Evolutionary conservation across 2,797 vertebrate genomes (phyloP).

Genomic region (Hapalemur alaotrensis): DNA sequence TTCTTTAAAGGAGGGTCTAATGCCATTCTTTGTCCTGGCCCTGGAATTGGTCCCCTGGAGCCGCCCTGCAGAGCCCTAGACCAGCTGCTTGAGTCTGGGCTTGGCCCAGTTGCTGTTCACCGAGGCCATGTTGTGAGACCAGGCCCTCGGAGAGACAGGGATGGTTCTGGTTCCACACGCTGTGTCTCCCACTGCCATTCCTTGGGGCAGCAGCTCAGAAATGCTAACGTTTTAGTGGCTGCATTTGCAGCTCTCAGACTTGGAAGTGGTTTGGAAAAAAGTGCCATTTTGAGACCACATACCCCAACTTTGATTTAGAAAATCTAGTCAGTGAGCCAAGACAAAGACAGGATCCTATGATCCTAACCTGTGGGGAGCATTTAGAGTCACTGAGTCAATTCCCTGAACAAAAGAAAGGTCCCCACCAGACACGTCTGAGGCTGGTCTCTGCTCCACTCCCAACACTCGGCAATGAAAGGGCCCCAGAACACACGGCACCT

Average conservation of each 20-base stretch:
- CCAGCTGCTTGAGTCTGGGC: neutral
- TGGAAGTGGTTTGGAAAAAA: neutral
- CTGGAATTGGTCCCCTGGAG: neutral
- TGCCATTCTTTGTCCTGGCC: neutral
- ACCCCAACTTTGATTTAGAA: neutral
- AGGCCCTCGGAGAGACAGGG: neutral
- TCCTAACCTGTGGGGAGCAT: neutral
- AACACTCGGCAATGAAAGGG: neutral
- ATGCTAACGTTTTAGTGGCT: neutral
- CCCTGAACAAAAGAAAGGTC: neutral
- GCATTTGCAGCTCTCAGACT: neutral
- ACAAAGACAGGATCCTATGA: neutral
- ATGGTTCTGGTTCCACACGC: fast-evolving
- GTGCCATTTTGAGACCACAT: neutral
- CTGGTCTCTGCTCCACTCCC: neutral
- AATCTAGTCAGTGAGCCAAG: neutral
- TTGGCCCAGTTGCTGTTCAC: neutral
- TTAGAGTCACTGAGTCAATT: neutral
- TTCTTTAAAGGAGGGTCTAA: neutral
- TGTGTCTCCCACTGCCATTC: fast-evolving
- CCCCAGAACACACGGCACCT: neutral
- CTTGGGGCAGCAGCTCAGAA: neutral
- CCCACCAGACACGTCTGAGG: fast-evolving
- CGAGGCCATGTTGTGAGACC: neutral
- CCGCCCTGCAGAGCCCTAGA: neutral